Evolutionary conservation across 1,140 invertebrate species (phyloP).

Genomic region (Microplitis mediator): DNA sequence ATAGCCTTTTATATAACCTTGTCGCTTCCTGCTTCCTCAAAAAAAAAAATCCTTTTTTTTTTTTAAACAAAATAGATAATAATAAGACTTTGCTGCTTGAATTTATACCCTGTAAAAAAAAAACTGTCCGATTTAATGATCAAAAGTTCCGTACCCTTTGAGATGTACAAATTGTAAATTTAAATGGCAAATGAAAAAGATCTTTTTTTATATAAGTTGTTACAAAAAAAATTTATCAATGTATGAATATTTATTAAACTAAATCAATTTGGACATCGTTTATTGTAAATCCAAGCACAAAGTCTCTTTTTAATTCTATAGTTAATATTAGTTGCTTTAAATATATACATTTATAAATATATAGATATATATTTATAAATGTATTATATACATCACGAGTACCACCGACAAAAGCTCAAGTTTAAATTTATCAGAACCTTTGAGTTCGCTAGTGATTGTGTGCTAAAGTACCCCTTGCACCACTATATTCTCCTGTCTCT

Average conservation of each 20-base stretch:
- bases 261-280: neutral
- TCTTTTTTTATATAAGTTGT: neutral
- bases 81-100: slow-evolving; percentile 21
- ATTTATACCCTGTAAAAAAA: neutral
- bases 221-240: neutral
- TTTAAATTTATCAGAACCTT: slow-evolving; percentile 5
- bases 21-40: slow-evolving; percentile 33
- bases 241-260: neutral
- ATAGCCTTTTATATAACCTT: slow-evolving; percentile 33
- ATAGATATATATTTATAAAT: no score
- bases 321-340: slow-evolving; percentile 54
- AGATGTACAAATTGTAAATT: neutral
- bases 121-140: neutral
- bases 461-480: slow-evolving; percentile 17
- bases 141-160: neutral
- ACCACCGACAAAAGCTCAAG: slow-evolving; percentile 31
- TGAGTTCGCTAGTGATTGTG: slow-evolving; percentile 16
- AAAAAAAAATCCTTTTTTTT: slow-evolving; percentile 31
- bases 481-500: neutral
- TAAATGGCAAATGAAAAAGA: neutral
- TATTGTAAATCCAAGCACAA: slow-evolving; percentile 36
- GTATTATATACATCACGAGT: slow-evolving; percentile 28
- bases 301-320: slow-evolving; percentile 47
- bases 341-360: slow-evolving; percentile 22
- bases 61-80: neutral